Percentiles rank a stretch among this genome's conserved stretches.
These are phyloP conservation scores for Casuarius casuarius DNA, from an alignment of 2,113 vertebrate genomes.

Conservation along the genomic window DNA sequence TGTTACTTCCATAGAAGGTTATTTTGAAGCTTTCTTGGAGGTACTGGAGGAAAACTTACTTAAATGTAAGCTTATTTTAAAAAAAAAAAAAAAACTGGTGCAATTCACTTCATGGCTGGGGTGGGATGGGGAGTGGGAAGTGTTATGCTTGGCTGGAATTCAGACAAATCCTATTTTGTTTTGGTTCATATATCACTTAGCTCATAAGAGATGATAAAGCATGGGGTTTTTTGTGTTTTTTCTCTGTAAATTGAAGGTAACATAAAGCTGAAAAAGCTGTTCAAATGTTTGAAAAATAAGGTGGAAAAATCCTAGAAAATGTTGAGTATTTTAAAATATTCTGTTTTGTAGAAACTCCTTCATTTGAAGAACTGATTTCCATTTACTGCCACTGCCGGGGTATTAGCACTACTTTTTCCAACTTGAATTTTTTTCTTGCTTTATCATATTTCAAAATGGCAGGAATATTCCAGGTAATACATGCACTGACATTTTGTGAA, in stretches of 20 bases:
- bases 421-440: constrained; percentile 90
- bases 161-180: background rate
- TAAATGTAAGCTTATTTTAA: background rate
- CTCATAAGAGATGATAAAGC: background rate
- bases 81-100: background rate
- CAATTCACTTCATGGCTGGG: background rate
- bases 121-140: background rate
- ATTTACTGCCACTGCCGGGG: constrained; percentile 82
- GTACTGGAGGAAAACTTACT: background rate
- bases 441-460: constrained; percentile 91
- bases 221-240: too few relatives aligned
- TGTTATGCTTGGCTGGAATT: background rate
- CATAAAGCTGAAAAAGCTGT: background rate
- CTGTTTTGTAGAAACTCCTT: constrained; percentile 78
- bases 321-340: background rate
- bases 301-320: background rate
- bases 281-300: background rate
- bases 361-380: constrained; percentile 81
- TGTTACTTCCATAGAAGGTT: background rate
- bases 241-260: background rate
- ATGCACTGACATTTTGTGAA: background rate
- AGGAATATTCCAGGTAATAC: constrained; percentile 87
- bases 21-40: background rate
- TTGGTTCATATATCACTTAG: background rate
- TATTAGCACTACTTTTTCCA: constrained; percentile 72